Conservation (phyloP, 2,888 invertebrate genomes). For the Zelleria hepariella region DNA sequence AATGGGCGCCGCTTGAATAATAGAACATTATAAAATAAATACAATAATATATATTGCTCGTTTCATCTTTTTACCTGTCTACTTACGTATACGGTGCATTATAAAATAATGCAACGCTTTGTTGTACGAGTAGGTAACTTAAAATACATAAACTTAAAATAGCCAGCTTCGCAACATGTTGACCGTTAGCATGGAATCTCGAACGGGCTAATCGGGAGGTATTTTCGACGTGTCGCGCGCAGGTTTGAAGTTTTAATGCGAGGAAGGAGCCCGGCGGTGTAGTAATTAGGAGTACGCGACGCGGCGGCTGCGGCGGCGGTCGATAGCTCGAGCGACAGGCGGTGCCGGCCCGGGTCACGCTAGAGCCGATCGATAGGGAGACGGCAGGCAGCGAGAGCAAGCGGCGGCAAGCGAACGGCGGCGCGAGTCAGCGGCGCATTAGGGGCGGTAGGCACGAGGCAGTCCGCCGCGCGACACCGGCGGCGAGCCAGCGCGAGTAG, state of each 20-base stretch:
- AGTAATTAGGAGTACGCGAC: slow-evolving; percentile 50
- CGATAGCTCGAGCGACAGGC: slow-evolving; percentile 58
- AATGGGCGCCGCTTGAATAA: neutral
- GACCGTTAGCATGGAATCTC: too few relatives aligned
- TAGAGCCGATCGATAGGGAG: slow-evolving; percentile 41
- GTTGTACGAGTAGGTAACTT: too few relatives aligned
- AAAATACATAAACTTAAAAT: too few relatives aligned
- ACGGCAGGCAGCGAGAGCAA: slow-evolving; percentile 32
- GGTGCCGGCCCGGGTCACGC: slow-evolving; percentile 61
- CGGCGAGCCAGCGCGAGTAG: slow-evolving; percentile 22
- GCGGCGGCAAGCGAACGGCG: slow-evolving; percentile 41
- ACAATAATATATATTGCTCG: neutral
- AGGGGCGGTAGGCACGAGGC: slow-evolving; percentile 15
- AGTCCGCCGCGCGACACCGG: slow-evolving; percentile 21
- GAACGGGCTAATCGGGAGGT: neutral
- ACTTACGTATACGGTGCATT: neutral
- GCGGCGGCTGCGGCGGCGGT: slow-evolving; percentile 55
- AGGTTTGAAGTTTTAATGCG: slow-evolving; percentile 46
- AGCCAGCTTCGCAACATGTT: too few relatives aligned
- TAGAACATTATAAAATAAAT: neutral
- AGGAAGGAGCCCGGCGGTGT: slow-evolving; percentile 33
- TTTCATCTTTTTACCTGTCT: neutral
- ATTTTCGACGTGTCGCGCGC: slow-evolving; percentile 25
- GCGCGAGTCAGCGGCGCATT: slow-evolving; percentile 42
- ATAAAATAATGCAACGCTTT: too few relatives aligned